Base-by-base conservation (phyloP, 2,113 vertebrate genomes). In the Columbina picui region DNA sequence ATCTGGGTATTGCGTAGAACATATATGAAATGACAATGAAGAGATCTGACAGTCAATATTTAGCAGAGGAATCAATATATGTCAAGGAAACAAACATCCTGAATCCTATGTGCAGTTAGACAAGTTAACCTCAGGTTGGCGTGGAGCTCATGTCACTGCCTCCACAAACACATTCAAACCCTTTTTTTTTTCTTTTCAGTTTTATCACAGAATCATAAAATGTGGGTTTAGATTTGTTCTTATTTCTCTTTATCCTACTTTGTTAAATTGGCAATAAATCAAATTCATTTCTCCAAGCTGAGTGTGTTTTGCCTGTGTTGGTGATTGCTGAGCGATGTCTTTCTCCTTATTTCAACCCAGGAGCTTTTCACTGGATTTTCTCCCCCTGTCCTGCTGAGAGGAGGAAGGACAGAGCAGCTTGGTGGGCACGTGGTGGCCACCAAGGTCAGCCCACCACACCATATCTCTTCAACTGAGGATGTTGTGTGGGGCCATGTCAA, bases 371-470 rank as follows among this genome's bases (percentile, higher is more conserved):
- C n/a, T 2, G 1, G 27, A 21, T 50, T 75, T 87, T 76, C 22
- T 69, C 19, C 15, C 23, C 10, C 29, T 15, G 7, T 32, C 45
- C 26, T 23, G 30, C 27, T 47, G 14, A 60, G 18, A 11, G 68
- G 7, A 9, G 2, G 34, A 15, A 70, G 43, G 30, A 47, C 0
- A 60, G 59, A 59, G 25, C 0, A 0, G n/a, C 39, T 11, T 26
- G 14, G 14, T 47, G 30, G 55, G 69, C 22, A 61, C 34, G 30
- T 55, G 39, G 12, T 1, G 1, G 30, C 18, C 47, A 81, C 47
- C 34, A 47, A 68, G 49, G 26, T 43, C 56, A 93, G 32, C 10
- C 11, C 57, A 64, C 22, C 34, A 34, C 13, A 50, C 14, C 32
- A 29, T 8, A 23, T 27, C 53, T 84, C 9, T 60, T 32, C 29